These are phyloP conservation scores for Gymnocephalus cernua DNA, from an alignment of 2,113 vertebrate genomes.

Conservation along the genomic window DNA sequence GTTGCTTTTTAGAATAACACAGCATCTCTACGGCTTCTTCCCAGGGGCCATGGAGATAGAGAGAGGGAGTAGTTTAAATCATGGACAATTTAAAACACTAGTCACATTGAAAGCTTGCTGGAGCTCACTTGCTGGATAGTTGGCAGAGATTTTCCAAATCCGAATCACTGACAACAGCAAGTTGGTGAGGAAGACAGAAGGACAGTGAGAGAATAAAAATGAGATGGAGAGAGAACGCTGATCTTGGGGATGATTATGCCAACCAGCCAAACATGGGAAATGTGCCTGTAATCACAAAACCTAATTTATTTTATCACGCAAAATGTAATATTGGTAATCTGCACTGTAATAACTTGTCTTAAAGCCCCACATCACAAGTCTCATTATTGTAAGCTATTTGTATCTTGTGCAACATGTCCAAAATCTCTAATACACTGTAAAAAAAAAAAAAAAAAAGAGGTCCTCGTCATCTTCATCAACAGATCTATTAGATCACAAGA, in stretches of 20 bases:
- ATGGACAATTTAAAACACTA: constrained; percentile 45
- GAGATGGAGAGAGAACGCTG: constrained; percentile 15
- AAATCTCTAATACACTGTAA: background rate
- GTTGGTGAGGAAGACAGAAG: constrained; percentile 5
- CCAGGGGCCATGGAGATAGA: constrained; percentile 44
- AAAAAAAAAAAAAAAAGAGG: background rate
- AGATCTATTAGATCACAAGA: constrained; percentile 28
- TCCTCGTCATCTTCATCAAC: background rate
- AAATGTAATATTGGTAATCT: constrained; percentile 46
- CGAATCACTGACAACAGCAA: constrained; percentile 40
- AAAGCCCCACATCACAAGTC: constrained; percentile 1
- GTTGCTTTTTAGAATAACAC: constrained; percentile 58
- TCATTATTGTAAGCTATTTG: constrained; percentile 11
- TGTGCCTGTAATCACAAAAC: constrained; percentile 51
- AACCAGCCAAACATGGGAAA: constrained; percentile 32
- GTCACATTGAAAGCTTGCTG: constrained; percentile 30
- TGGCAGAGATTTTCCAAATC: constrained; percentile 45
- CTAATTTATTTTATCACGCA: constrained; percentile 44
- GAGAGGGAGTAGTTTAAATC: constrained; percentile 42
- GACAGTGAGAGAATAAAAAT: constrained; percentile 28
- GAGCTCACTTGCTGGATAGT: constrained; percentile 8
- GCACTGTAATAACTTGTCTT: constrained; percentile 30
- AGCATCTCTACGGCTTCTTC: constrained; percentile 45
- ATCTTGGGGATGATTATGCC: constrained; percentile 35
- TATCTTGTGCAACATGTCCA: constrained; percentile 2